Base-by-base conservation (phyloP, 2,113 vertebrate species). In the Epinephelus cyanopodus region DNA sequence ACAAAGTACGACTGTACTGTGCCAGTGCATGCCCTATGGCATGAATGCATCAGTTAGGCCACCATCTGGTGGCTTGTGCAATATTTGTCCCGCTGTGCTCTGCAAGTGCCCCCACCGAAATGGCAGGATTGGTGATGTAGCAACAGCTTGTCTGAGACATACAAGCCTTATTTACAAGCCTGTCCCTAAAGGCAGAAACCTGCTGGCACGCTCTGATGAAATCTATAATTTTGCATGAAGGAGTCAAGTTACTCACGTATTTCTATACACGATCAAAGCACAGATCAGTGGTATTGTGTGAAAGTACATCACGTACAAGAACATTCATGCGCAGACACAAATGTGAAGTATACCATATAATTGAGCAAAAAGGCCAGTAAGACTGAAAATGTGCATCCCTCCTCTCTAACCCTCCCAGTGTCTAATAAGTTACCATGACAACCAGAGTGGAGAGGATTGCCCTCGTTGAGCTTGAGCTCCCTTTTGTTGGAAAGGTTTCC, bases 341-440 rank as follows among this genome's bases (percentile, higher is more conserved):
- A 76, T 61, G 14, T 42, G 21, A 83, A 17, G 27, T 21, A 58
- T 53, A 17, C 2, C 27, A 69, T 64, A 25, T 73, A 50, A 50
- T 64, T 77, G 54, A 63, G 66, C 57, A 68, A 63, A 87, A 84
- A 72, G 54, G 65, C 66, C 50, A 87, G 71, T 53, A 82, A 60
- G 39, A 90, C 74, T 82, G 78, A 73, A 84, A 86, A 82, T 91
- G 77, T 84, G 71, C 77, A 71, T 89, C 56, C 83, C 48, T 77
- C 67, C 63, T 47, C 60, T 75, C 77, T 74, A 86, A 77, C 83
- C 78, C 45, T 82, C 77, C 72, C 72, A 57, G 82, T 90, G 85
- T 86, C 84, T 88, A 87, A 91, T 83, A 85, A 82, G 92, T 95
- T 92, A 84, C 94, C 91, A 95, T 95, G 93, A 89, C 92, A 93